phyloP scores from a whole-genome alignment of 2,888 invertebrate species.

The Campaea margaritaria region DNA sequence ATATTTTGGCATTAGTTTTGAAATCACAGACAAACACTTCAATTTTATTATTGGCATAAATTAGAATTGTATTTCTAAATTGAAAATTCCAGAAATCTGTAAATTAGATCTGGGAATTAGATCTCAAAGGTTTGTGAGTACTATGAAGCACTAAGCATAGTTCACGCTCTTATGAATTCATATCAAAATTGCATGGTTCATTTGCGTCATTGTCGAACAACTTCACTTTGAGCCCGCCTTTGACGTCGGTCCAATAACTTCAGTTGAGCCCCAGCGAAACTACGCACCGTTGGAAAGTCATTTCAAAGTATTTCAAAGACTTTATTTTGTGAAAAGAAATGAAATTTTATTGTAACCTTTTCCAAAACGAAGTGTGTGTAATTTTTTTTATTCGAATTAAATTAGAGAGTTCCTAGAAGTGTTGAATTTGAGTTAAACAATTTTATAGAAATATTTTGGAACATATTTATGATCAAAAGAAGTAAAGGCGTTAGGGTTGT shows the following conservation, averaged over 20 bases:
- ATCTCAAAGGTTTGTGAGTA: too few relatives aligned
- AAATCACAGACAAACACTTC: too few relatives aligned
- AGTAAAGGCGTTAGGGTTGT: too few relatives aligned
- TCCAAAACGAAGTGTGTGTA: not conserved
- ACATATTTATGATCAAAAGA: too few relatives aligned
- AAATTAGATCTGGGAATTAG: too few relatives aligned
- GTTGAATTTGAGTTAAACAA: too few relatives aligned
- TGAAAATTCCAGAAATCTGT: too few relatives aligned
- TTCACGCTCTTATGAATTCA: not conserved
- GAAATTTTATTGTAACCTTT: slow-evolving; percentile 2
- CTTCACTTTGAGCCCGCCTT: slow-evolving; percentile 14
- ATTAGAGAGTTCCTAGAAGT: too few relatives aligned
- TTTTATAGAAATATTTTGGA: too few relatives aligned
- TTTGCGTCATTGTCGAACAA: slow-evolving; percentile 6
- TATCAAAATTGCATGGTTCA: slow-evolving; percentile 10
- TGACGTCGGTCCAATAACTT: slow-evolving; percentile 16
- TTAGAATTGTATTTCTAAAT: too few relatives aligned
- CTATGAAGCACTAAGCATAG: not conserved
- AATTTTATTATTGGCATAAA: too few relatives aligned
- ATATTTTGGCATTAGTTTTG: too few relatives aligned
- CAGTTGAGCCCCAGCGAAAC: not conserved
- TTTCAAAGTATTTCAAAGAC: slow-evolving; percentile 15
- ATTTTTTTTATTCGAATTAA: not conserved
- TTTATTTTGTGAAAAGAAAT: slow-evolving; percentile 5
- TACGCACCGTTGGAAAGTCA: slow-evolving; percentile 2